phyloP scores from a whole-genome alignment of 2,797 vertebrate genomes.

The Sebastes jordani region DNA sequence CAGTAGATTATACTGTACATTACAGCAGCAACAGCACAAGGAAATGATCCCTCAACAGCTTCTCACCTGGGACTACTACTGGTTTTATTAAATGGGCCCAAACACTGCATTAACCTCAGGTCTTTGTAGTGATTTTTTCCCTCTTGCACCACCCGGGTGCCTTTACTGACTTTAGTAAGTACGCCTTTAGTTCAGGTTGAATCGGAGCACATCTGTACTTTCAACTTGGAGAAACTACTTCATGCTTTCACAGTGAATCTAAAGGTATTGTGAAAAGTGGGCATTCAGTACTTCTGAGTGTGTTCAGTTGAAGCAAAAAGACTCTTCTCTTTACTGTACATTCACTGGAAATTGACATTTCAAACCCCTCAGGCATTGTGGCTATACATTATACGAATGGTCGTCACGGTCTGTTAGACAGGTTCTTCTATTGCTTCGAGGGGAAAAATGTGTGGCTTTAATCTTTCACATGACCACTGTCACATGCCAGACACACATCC shows the following conservation, averaged over 20 bases:
- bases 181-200: conserved; percentile 15
- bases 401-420: not conserved
- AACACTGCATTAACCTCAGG: conserved; percentile 12
- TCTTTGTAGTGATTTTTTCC: conserved; percentile 8
- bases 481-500: not conserved
- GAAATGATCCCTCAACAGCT: conserved; percentile 10
- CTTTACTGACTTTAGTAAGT: not conserved
- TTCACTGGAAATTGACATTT: not conserved
- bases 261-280: not conserved
- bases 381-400: not conserved
- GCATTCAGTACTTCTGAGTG: not conserved
- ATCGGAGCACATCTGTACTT: not conserved
- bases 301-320: not conserved
- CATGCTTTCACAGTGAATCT: not conserved
- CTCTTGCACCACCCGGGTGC: not conserved
- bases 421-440: not conserved
- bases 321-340: not conserved
- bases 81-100: conserved; percentile 26
- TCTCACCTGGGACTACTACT: not conserved
- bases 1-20: conserved; percentile 8
- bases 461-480: not conserved
- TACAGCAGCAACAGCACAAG: conserved; percentile 19
- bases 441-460: not conserved
- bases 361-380: not conserved
- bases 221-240: not conserved